These are phyloP conservation scores for Gordius sp. DNA, from an alignment of 2,888 invertebrate species.

Conservation along the genomic window DNA sequence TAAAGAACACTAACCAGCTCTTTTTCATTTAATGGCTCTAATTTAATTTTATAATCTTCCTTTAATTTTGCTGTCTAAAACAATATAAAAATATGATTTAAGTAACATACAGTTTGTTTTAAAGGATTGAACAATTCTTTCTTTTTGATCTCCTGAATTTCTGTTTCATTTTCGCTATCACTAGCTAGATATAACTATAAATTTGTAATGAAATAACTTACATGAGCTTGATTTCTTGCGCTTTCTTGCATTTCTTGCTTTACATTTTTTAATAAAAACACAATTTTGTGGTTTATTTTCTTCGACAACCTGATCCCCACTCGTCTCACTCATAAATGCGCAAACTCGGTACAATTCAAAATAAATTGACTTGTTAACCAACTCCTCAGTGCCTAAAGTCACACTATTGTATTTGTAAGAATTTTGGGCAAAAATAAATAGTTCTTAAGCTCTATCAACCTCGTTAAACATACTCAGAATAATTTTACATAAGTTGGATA, in stretches of 20 bases:
- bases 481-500: too few species aligned
- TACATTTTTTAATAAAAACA: neutral
- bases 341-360: too few species aligned
- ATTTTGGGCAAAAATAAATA: too few species aligned
- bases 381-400: too few species aligned
- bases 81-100: neutral
- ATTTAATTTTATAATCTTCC: neutral
- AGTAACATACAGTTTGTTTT: neutral
- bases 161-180: neutral
- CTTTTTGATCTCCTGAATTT: neutral
- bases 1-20: neutral
- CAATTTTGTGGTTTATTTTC: too few species aligned
- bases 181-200: neutral
- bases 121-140: neutral
- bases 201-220: neutral
- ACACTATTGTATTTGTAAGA: too few species aligned
- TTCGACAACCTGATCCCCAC: too few species aligned
- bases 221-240: neutral
- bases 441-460: too few species aligned
- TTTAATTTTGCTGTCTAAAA: neutral
- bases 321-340: too few species aligned
- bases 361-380: too few species aligned
- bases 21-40: neutral
- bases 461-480: too few species aligned
- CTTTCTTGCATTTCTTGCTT: neutral